phyloP scores from a whole-genome alignment of 2,888 invertebrate species.

The Agrochola macilenta region DNA sequence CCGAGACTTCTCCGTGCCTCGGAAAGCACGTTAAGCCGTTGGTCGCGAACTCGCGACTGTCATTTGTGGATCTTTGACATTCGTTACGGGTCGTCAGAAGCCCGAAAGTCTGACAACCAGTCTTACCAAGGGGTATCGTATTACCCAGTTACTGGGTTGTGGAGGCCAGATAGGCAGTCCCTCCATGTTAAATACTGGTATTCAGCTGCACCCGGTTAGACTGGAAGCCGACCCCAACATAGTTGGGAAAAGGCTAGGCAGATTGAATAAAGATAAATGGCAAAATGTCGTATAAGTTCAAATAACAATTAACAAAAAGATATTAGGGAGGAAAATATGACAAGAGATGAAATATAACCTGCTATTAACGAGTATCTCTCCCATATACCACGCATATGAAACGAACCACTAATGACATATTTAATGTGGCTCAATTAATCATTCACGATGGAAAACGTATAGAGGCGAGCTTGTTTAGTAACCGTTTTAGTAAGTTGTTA shows the following conservation, averaged over 20 bases:
- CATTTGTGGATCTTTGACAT: too few relatives aligned
- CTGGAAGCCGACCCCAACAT: too few relatives aligned
- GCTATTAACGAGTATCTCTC: constrained; percentile 47
- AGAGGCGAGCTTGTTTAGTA: constrained; percentile 39
- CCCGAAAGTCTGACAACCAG: too few relatives aligned
- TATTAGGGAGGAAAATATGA: constrained; percentile 40
- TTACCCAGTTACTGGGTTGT: too few relatives aligned
- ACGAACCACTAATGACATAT: constrained; percentile 49
- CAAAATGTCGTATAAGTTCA: constrained; percentile 29
- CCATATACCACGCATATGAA: constrained; percentile 24
- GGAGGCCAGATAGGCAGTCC: too few relatives aligned
- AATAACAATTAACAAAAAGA: constrained; percentile 55
- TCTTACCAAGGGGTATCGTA: too few relatives aligned
- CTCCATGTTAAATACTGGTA: too few relatives aligned
- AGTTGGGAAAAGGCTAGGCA: too few relatives aligned
- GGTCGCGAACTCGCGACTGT: too few relatives aligned
- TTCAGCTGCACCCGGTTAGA: too few relatives aligned
- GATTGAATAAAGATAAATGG: constrained; percentile 3
- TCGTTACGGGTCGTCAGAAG: too few relatives aligned
- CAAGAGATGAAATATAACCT: constrained; percentile 51
- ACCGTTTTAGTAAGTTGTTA: constrained; percentile 59
- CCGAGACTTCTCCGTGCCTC: neutral
- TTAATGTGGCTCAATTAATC: constrained; percentile 61
- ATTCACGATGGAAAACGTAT: constrained; percentile 43
- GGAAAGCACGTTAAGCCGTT: too few relatives aligned